Conservation (phyloP, 2,113 vertebrate species). For the Poicephalus gulielmi region DNA sequence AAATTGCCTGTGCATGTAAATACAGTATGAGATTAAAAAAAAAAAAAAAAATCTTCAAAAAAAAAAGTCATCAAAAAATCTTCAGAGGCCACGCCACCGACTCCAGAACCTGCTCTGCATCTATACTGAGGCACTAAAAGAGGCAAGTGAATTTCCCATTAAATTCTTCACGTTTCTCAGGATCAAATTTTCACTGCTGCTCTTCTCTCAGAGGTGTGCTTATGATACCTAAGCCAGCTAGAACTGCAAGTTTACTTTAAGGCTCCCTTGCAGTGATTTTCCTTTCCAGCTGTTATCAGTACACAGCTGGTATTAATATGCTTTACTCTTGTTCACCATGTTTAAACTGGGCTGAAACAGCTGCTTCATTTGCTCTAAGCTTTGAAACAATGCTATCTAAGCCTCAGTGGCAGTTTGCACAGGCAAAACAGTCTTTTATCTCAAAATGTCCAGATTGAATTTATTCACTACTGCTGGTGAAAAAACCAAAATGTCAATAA, state of each 20-base stretch:
- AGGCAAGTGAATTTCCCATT: background rate
- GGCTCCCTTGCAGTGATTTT: slow-evolving; percentile 14
- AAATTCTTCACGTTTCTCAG: background rate
- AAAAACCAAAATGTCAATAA: background rate
- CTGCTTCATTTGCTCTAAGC: slow-evolving; percentile 36
- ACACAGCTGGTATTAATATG: slow-evolving; percentile 55
- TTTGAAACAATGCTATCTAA: slow-evolving; percentile 32
- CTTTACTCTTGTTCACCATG: slow-evolving; percentile 12
- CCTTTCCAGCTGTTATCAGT: slow-evolving; percentile 31
- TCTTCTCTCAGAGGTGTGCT: background rate
- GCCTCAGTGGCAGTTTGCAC: background rate
- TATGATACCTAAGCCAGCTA: background rate
- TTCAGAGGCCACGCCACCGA: fast-evolving
- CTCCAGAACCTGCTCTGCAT: background rate
- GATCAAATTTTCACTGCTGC: background rate
- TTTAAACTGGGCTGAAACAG: slow-evolving; percentile 51
- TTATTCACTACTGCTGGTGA: background rate
- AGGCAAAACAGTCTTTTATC: slow-evolving; percentile 28
- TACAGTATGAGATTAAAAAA: background rate
- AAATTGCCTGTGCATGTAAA: background rate
- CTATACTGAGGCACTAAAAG: background rate
- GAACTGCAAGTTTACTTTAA: slow-evolving; percentile 8
- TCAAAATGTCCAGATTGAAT: background rate
- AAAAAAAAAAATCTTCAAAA: no score
- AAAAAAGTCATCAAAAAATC: background rate